These are phyloP conservation scores for Belonocnema kinseyi DNA, from an alignment of 1,140 invertebrate species.

Conservation along the genomic window DNA sequence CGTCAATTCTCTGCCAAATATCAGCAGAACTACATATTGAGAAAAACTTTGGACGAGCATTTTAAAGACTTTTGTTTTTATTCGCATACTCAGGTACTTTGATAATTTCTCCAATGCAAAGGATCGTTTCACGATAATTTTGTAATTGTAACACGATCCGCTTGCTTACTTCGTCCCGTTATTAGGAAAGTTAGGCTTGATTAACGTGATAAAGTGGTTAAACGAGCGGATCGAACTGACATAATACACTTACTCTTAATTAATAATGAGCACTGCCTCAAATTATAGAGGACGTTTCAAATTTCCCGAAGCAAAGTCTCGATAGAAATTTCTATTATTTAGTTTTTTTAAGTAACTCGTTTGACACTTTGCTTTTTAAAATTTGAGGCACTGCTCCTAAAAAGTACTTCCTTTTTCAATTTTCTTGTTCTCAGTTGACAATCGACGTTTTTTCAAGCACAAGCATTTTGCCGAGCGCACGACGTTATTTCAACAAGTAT, in stretches of 20 bases:
- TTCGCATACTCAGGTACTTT: background rate
- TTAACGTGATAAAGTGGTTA: slow-evolving; percentile 15
- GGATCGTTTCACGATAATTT: slow-evolving; percentile 1
- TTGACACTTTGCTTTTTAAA: background rate
- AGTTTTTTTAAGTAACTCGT: slow-evolving; percentile 3
- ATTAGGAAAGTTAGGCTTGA: slow-evolving; percentile 8
- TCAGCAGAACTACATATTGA: background rate
- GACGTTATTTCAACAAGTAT: background rate
- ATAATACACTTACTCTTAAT: slow-evolving; percentile 22
- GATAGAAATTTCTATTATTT: slow-evolving; percentile 16
- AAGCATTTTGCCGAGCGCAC: slow-evolving; percentile 1
- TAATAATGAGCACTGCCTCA: slow-evolving; percentile 20
- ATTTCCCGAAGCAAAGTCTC: slow-evolving; percentile 5
- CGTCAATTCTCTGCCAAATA: background rate
- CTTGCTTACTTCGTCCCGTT: slow-evolving; percentile 14
- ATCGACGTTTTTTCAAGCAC: slow-evolving; percentile 9
- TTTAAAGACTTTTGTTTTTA: background rate
- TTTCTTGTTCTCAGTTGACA: slow-evolving; percentile 1
- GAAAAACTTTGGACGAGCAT: slow-evolving; percentile 3
- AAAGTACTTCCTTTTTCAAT: slow-evolving; percentile 3
- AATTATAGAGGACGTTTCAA: background rate
- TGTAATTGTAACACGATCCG: background rate
- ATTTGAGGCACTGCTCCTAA: slow-evolving; percentile 11
- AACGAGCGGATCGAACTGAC: slow-evolving; percentile 13
- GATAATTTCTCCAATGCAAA: slow-evolving; percentile 8